These are phyloP conservation scores for Fringilla coelebs DNA, from an alignment of 2,797 vertebrate genomes.

Conservation along the genomic window DNA sequence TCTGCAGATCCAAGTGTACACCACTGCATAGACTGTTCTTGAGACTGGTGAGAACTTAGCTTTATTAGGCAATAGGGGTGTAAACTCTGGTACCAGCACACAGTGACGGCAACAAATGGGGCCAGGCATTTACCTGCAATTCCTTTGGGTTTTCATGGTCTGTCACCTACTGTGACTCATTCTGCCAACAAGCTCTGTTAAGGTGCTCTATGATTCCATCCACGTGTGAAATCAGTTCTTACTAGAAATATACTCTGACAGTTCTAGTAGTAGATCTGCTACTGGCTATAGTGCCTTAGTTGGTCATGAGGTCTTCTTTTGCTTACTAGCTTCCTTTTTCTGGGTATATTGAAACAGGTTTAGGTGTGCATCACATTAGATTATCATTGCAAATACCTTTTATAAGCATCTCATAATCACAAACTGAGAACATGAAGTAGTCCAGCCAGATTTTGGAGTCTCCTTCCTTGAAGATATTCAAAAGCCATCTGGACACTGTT, in stretches of 20 bases:
- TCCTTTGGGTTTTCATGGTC: not conserved
- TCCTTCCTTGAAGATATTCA: not conserved
- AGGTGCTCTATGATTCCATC: not conserved
- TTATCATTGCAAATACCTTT: not conserved
- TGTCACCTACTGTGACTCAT: not conserved
- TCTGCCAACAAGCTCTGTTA: not conserved
- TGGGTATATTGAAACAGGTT: fast-evolving
- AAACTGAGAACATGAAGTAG: not conserved
- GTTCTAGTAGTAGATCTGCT: not conserved
- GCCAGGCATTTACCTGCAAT: not conserved
- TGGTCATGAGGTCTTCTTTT: not conserved
- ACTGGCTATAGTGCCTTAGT: not conserved
- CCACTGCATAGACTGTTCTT: not conserved
- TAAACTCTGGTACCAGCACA: not conserved
- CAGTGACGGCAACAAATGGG: not conserved
- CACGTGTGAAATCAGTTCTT: not conserved
- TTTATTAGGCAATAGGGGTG: not conserved
- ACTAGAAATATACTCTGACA: not conserved
- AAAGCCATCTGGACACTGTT: not conserved
- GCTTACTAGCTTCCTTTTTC: not conserved
- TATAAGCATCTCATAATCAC: not conserved
- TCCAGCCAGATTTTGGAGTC: not conserved
- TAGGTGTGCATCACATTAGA: not conserved
- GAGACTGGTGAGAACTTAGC: not conserved
- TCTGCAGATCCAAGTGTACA: not conserved